phyloP scores from a whole-genome alignment of 2,113 vertebrate species.

The Columbina picui region DNA sequence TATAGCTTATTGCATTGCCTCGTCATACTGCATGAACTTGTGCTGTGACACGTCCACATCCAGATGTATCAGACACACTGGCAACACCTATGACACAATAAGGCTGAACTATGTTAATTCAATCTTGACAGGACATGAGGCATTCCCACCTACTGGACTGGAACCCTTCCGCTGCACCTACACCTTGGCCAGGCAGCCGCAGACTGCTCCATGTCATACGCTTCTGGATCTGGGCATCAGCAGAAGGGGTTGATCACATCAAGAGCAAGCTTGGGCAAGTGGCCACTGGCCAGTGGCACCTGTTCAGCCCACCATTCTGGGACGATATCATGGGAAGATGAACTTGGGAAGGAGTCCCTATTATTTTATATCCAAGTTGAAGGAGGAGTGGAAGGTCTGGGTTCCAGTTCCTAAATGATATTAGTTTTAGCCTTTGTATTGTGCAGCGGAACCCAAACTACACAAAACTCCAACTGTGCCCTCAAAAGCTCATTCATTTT shows the following conservation, averaged over 20 bases:
- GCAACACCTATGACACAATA: conserved; percentile 57
- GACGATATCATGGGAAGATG: neutral
- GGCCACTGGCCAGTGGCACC: neutral
- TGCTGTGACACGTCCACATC: conserved; percentile 54
- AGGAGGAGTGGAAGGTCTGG: neutral
- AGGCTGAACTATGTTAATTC: conserved; percentile 38
- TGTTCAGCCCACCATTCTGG: neutral
- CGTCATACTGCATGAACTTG: conserved; percentile 24
- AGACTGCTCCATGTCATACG: rapidly evolving
- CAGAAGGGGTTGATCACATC: neutral
- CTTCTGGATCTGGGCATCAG: neutral
- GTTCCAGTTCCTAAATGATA: neutral
- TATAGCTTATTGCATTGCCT: conserved; percentile 5
- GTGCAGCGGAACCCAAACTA: neutral
- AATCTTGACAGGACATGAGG: conserved; percentile 7
- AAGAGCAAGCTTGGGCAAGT: neutral
- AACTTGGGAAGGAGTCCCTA: neutral
- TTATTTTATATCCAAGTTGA: neutral
- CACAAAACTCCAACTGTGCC: neutral
- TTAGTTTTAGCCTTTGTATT: neutral
- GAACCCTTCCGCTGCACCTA: neutral
- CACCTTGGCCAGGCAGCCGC: neutral
- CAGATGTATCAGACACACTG: conserved; percentile 50
- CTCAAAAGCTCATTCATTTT: conserved; percentile 7
- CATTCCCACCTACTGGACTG: neutral